These are phyloP conservation scores for Lepidocolaptes lacrymiger DNA, from an alignment of 2,797 vertebrate species.

Conservation along the genomic window DNA sequence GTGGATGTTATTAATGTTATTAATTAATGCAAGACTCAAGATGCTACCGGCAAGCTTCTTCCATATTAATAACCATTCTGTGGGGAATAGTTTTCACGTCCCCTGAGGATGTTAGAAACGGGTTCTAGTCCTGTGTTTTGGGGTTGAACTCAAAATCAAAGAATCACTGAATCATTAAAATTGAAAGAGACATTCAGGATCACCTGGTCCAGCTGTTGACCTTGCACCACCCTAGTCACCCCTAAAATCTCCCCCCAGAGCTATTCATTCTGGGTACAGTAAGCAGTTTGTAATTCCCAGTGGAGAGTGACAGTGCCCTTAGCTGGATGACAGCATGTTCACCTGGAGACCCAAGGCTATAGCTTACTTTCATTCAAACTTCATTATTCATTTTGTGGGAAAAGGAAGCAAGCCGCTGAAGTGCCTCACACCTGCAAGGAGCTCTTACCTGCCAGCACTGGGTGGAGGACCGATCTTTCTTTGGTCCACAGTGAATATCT, in stretches of 20 bases:
- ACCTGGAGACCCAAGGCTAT: neutral
- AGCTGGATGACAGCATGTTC: neutral
- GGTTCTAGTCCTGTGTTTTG: neutral
- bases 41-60: neutral
- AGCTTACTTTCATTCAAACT: neutral
- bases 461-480: neutral
- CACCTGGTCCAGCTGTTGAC: neutral
- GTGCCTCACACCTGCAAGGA: neutral
- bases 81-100: neutral
- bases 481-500: rapidly evolving
- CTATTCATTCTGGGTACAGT: neutral
- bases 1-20: neutral
- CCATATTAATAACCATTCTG: neutral
- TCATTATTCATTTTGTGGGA: neutral
- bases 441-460: neutral
- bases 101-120: neutral
- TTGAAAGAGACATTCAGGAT: neutral
- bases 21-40: neutral
- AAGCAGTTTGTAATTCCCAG: neutral
- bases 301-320: neutral
- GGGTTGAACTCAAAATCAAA: neutral
- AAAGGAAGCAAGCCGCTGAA: neutral
- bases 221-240: neutral
- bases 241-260: neutral
- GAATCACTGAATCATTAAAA: neutral